Base-by-base conservation (phyloP, 1,140 invertebrate genomes). In the Drosophila nigromelanica region DNA sequence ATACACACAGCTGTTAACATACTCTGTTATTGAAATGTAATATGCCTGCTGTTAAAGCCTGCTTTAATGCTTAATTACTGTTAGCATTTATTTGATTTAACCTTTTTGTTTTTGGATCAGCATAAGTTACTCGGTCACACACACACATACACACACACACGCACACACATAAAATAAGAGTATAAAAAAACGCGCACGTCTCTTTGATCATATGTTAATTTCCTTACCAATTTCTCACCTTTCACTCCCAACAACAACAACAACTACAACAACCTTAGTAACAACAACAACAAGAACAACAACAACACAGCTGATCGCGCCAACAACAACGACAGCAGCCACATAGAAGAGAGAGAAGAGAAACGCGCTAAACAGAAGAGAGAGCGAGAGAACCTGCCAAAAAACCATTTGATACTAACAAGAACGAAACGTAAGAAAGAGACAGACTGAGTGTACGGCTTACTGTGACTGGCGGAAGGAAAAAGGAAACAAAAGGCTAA, bases 121-220 rank as follows among this genome's bases (percentile, higher is more conserved):
- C 18, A 14, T 56, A 10, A 39, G 47, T 12, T 55, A 59, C 8
- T 70, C 48, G 67, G 24, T 63, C 35, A 50, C 12, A 55, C 42
- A 48, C 35, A 35, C 18, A 52, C 14, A 15, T n/a, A 40, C 47
- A 14, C 12, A 59, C 27, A 18, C 10, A 35, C 6, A 37, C 11
- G 3, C 10, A 37, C 11, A 37, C 2, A 24, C 55, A 58, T 39
- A 43, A 52, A 30, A 43, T 40, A 52, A 52, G 51, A 30, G 59
- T 45, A 50, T 21, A 61, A 40, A 12, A 33, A 52, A 33, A 30
- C 50, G 14, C 43, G 60, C 61, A 66, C 35, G 61, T 67, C 69
- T 72, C 63, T 68, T 67, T 60, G 51, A 68, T 73, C 70, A 73
- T 73, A 68, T 73, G 64, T 73, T 73, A 74, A 74, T 74, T 70